These are phyloP conservation scores for Tipula helvola DNA, from an alignment of 2,888 invertebrate species.

Conservation along the genomic window DNA sequence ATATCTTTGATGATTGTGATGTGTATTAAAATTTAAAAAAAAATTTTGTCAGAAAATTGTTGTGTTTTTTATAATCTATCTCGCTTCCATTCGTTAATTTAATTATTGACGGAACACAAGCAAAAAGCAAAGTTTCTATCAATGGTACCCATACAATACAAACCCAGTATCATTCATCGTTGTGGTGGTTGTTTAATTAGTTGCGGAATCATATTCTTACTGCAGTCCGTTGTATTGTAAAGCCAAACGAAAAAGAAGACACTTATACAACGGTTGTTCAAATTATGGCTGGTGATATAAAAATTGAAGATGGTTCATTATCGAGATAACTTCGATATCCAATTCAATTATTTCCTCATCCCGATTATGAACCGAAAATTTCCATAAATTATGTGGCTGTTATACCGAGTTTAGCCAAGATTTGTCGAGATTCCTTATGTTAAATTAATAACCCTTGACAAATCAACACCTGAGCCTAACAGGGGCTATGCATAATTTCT, in stretches of 20 bases:
- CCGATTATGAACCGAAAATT: not conserved
- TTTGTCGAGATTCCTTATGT: not conserved
- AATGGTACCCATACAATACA: too few relatives aligned
- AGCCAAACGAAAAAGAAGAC: not conserved
- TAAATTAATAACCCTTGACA: not conserved
- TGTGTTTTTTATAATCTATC: too few relatives aligned
- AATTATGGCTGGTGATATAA: not conserved
- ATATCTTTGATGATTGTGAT: too few relatives aligned
- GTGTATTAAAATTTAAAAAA: too few relatives aligned
- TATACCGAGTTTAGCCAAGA: not conserved
- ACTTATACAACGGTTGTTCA: not conserved
- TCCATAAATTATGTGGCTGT: not conserved
- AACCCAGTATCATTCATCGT: too few relatives aligned
- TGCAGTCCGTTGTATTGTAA: not conserved
- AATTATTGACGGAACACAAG: too few relatives aligned
- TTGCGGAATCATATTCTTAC: not conserved
- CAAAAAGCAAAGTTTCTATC: too few relatives aligned
- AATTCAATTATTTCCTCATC: not conserved
- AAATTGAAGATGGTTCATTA: not conserved
- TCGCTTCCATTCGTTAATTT: too few relatives aligned
- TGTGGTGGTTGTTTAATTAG: not conserved
- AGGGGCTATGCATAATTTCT: not conserved
- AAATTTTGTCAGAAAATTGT: too few relatives aligned
- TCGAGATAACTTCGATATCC: not conserved
- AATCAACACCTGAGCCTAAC: not conserved